Evolutionary conservation across 2,888 invertebrate genomes (phyloP).

Genomic region (Neelides folsomi): DNA sequence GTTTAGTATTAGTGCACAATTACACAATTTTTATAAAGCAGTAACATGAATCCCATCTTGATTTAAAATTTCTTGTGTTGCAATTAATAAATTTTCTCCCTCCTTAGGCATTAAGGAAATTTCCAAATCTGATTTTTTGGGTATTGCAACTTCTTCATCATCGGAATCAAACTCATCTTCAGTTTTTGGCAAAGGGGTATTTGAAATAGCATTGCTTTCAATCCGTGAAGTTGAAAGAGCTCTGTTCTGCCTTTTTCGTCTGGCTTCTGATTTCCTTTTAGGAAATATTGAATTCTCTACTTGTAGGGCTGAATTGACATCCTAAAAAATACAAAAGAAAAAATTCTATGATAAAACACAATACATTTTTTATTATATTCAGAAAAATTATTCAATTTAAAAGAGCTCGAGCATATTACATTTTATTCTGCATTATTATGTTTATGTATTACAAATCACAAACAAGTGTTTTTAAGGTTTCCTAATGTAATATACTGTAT

Average conservation of each 20-base stretch:
- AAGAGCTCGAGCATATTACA: too few relatives aligned
- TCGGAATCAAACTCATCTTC: conserved; percentile 16
- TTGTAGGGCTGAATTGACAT: conserved; percentile 61
- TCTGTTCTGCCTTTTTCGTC: too few relatives aligned
- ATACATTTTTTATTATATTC: too few relatives aligned
- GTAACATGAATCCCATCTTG: conserved; percentile 32
- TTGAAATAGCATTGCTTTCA: not conserved
- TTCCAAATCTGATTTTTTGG: conserved; percentile 10
- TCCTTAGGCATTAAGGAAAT: conserved; percentile 1
- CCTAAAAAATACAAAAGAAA: too few relatives aligned
- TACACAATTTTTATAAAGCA: conserved; percentile 21
- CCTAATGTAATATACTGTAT: too few relatives aligned
- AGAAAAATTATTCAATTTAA: too few relatives aligned
- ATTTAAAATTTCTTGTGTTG: conserved; percentile 23
- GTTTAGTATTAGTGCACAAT: too few relatives aligned
- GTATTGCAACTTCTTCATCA: conserved; percentile 26
- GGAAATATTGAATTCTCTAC: conserved; percentile 76
- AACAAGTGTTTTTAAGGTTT: too few relatives aligned
- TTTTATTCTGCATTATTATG: too few relatives aligned
- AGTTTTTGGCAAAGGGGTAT: not conserved
- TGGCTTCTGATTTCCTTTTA: conserved; percentile 35
- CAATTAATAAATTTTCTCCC: conserved; percentile 14
- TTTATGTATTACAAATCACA: too few relatives aligned
- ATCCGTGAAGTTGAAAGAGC: not conserved
- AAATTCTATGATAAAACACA: too few relatives aligned